Evolutionary conservation across 2,797 vertebrate species (phyloP), one percentile per base, ranked within the genome.

Genomic region (Paramormyrops hopkinsi): DNA sequence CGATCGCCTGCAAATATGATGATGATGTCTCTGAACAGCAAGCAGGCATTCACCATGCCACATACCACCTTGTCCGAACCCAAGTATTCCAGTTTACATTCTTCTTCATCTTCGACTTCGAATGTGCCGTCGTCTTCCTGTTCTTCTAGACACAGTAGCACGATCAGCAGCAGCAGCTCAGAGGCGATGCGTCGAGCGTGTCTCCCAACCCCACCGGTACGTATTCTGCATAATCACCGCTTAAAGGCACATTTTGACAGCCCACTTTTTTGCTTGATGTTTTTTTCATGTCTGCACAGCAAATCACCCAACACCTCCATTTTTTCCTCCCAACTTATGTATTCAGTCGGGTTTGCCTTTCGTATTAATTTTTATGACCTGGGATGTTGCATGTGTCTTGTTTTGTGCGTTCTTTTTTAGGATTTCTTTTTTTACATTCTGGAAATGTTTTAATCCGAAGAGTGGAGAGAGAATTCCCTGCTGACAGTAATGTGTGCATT

Each of bases 401-500:
- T 96, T 97, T 96, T 95, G 95, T 96, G 96, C 94, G 95, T 95
- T 92, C 93, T 91, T 93, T 93, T 93, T 93, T 92, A 88, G 92
- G 93, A 93, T 94, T 95, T 95, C 92, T 96, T 95, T 95, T 95
- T 92, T 94, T 95, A 94, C 95, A 95, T 95, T 96, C 96, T 96
- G 96, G 96, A 97, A 96, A 97, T 97, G 97, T 97, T 96, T 96
- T 97, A 97, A 97, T 96, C 95, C 96, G 95, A 95, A 94, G 94
- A 94, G 95, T 95, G 96, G 95, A 94, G 95, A 93, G 95, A 95
- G 95, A 97, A 96, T 96, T 97, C 96, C 96, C 96, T 94, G 95
- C 96, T 97, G 98, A 97, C 97, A 97, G 97, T 95, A 97, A 99
- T 98, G 98, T 98, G 97, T 96, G 97, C 97, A 96, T 99, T 99